Evolutionary conservation across 2,797 vertebrate species (phyloP).

Genomic region (Otus scops): DNA sequence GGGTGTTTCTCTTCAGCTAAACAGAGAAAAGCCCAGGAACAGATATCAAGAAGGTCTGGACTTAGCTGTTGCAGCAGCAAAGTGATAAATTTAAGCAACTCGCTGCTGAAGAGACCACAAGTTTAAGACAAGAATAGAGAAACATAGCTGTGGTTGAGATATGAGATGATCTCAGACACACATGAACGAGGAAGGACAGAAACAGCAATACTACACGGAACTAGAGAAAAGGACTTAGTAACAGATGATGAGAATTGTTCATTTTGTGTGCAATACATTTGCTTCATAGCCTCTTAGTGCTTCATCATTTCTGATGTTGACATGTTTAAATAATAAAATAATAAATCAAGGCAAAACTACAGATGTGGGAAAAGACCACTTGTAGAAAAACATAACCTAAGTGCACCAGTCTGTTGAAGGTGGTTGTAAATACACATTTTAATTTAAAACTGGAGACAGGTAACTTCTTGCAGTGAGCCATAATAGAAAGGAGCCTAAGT

Average conservation of each 20-base stretch:
- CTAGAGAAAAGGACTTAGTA: background rate
- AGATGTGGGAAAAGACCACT: background rate
- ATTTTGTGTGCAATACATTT: background rate
- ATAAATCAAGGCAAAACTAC: background rate
- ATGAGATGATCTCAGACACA: background rate
- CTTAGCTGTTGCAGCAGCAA: background rate
- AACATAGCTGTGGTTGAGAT: background rate
- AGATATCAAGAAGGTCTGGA: background rate
- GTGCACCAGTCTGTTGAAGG: background rate
- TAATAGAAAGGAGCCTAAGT: background rate
- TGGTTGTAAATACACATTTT: background rate
- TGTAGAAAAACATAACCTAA: background rate
- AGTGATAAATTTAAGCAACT: background rate
- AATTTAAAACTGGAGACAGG: background rate
- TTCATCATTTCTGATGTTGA: background rate
- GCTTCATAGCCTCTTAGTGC: background rate
- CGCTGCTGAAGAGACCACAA: background rate
- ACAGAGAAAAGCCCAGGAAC: conserved; percentile 14
- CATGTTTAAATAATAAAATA: background rate
- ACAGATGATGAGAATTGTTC: background rate
- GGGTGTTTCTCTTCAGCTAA: background rate
- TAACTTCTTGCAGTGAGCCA: background rate
- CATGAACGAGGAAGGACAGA: background rate
- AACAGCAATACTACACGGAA: background rate
- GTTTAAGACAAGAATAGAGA: background rate